These are phyloP conservation scores for Lymantria monacha DNA, from an alignment of 2,888 invertebrate genomes.

Conservation along the genomic window DNA sequence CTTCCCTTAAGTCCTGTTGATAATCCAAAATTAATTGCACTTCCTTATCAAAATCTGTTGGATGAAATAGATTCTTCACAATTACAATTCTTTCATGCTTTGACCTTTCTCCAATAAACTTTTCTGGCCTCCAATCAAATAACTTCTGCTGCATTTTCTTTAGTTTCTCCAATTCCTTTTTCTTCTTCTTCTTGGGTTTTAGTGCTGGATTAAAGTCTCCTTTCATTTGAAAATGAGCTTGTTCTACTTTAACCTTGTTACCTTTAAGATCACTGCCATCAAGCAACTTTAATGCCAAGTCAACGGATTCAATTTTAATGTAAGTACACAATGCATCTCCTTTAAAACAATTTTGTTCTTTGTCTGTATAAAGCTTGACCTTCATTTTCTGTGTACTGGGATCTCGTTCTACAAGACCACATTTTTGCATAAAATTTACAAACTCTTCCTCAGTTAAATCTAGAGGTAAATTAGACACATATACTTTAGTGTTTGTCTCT, in stretches of 20 bases:
- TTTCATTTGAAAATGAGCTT: slow-evolving; percentile 96
- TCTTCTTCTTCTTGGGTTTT: slow-evolving; percentile 94
- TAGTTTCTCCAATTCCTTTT: slow-evolving; percentile 94
- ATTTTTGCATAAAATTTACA: slow-evolving; percentile 96
- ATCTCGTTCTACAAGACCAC: slow-evolving; percentile 96
- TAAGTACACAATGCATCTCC: slow-evolving; percentile 98
- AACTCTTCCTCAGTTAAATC: slow-evolving; percentile 95
- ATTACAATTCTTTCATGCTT: slow-evolving; percentile 96
- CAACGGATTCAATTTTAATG: slow-evolving; percentile 97
- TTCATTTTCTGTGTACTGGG: slow-evolving; percentile 90
- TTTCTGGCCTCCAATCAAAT: slow-evolving; percentile 98
- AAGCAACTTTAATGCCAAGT: slow-evolving; percentile 93
- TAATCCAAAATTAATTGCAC: slow-evolving; percentile 94
- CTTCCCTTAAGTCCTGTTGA: slow-evolving; percentile 94
- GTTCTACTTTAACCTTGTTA: slow-evolving; percentile 92
- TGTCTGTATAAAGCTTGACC: slow-evolving; percentile 94
- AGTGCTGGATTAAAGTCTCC: slow-evolving; percentile 95
- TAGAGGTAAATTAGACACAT: slow-evolving; percentile 94
- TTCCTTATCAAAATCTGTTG: slow-evolving; percentile 93
- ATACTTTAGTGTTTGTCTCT: slow-evolving; percentile 94
- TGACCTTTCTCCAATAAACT: slow-evolving; percentile 90
- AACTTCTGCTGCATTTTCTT: slow-evolving; percentile 96
- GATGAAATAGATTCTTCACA: slow-evolving; percentile 95
- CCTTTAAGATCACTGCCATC: slow-evolving; percentile 93
- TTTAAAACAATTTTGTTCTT: slow-evolving; percentile 90